Evolutionary conservation across 1,140 invertebrate species (phyloP).

Genomic region (Popillia japonica): DNA sequence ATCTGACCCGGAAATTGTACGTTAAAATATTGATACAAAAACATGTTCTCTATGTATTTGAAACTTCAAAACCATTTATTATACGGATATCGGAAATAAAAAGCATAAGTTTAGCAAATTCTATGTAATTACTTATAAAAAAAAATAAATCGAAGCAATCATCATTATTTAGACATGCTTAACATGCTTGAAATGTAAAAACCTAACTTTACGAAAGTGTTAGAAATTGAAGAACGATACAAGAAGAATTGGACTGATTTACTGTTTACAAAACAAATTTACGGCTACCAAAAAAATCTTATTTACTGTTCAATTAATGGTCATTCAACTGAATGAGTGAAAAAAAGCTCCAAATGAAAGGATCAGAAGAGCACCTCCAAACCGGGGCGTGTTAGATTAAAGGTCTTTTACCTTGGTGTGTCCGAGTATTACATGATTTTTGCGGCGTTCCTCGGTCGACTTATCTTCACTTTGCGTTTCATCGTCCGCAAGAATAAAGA

Average conservation of each 20-base stretch:
- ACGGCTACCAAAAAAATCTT: neutral
- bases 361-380: neutral
- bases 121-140: too few species aligned
- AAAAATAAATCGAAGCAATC: too few species aligned
- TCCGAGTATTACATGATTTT: neutral
- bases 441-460: neutral
- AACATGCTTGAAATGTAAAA: neutral
- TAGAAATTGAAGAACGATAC: neutral
- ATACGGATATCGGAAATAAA: too few species aligned
- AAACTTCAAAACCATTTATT: too few species aligned
- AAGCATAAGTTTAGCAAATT: too few species aligned
- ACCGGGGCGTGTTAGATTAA: neutral
- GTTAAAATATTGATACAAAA: too few species aligned
- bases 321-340: slow-evolving; percentile 9
- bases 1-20: too few species aligned
- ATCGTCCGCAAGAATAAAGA: neutral
- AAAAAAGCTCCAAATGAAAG: neutral
- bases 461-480: slow-evolving; percentile 1
- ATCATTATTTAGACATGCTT: too few species aligned
- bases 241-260: neutral
- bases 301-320: slow-evolving; percentile 11
- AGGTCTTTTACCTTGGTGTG: neutral
- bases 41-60: too few species aligned
- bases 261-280: slow-evolving; percentile 6
- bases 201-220: neutral